Percentiles rank a stretch among this genome's conserved stretches.
Evolutionary conservation across 2,797 vertebrate species (phyloP).

Genomic region (Tadarida brasiliensis): DNA sequence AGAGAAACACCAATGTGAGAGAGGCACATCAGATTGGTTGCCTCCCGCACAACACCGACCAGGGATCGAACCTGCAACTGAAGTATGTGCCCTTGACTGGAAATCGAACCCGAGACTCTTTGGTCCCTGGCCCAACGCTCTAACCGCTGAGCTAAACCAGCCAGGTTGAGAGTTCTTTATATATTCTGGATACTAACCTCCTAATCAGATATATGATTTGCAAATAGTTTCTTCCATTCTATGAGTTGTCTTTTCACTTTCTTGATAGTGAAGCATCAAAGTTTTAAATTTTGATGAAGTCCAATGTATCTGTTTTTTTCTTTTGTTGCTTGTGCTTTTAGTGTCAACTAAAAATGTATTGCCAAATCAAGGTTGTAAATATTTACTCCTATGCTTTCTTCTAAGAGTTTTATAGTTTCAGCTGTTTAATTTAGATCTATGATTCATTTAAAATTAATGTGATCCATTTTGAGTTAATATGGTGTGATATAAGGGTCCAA

Average conservation of each 20-base stretch:
- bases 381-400: background rate
- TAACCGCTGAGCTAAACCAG: background rate
- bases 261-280: background rate
- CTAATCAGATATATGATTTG: too few relatives aligned
- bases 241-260: background rate
- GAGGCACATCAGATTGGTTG: too few relatives aligned
- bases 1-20: too few relatives aligned
- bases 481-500: background rate
- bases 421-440: background rate
- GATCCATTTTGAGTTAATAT: background rate
- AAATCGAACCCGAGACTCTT: background rate
- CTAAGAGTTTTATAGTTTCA: background rate
- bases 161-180: too few relatives aligned
- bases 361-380: background rate
- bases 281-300: background rate
- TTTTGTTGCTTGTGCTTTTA: background rate
- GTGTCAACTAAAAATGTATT: background rate
- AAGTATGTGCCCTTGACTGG: background rate
- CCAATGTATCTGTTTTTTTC: background rate
- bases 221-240: background rate
- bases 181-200: too few relatives aligned
- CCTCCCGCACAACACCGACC: too few relatives aligned
- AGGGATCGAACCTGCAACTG: background rate
- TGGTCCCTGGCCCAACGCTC: background rate
- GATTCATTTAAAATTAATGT: background rate